Base-by-base conservation (phyloP, 2,888 invertebrate species). In the Agapetus fuscipes region DNA sequence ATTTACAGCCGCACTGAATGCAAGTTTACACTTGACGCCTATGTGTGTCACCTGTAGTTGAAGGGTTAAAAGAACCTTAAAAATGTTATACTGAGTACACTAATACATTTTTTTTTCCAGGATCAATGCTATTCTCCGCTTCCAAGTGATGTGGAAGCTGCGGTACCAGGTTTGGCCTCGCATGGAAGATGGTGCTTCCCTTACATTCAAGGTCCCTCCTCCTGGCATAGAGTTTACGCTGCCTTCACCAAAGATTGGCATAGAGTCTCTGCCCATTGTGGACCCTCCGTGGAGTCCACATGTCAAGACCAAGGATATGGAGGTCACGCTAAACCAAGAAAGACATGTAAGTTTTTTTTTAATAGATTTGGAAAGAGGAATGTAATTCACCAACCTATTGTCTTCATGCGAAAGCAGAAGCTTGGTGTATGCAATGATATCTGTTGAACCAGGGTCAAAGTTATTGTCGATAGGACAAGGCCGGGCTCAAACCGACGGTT, bases 281-380 rank as follows among this genome's bases (percentile, higher is more conserved):
- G 98, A 99, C 68, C 96, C 98, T 9, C 97, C 98, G 0, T 99
- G 98, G 98, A 89, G 90, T 73, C 91, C 97, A 2, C 87, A 93
- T 56, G 90, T 93, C 40, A 96, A 96, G 64, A 94, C 94, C 13
- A 97, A 97, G 66, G 95, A 98, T 41, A 95, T 98, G 75, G 97
- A 98, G 68, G 93, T 98, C 54, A 94, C 96, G 0, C 78, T 98
- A 37, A 96, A 95, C 63, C 96, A 98, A 65, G 97, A 97, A 58
- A 81, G 94, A 63, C 89, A 91, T 64, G 89, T 90, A 69, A 74
- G 78, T 66, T n/a, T n/a, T n/a, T n/a, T n/a, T n/a, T n/a, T n/a
- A n/a, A n/a, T n/a, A n/a, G n/a, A n/a, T n/a, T n/a, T n/a, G n/a
- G n/a, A n/a, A n/a, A n/a, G n/a, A n/a, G n/a, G n/a, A n/a, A n/a